Evolutionary conservation across 92 coral and sea anemone genomes (phyloP).

Genomic region (Porites evermanni): DNA sequence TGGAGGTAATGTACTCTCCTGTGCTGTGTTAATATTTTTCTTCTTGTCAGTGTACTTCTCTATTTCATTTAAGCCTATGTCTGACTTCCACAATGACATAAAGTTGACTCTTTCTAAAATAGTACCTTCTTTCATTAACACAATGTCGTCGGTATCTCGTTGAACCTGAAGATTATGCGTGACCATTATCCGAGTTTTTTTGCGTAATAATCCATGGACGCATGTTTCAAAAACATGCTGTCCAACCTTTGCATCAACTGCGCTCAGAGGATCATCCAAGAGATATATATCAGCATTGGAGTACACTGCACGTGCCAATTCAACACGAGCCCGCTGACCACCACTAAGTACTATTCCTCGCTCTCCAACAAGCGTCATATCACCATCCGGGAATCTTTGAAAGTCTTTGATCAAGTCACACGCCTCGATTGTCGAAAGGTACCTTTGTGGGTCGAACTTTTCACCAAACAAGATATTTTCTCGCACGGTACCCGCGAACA

Average conservation of each 20-base stretch:
- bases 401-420: conserved; percentile 22
- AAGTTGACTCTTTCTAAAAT: conserved; percentile 63
- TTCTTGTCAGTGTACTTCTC: conserved; percentile 34
- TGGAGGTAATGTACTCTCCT: neutral
- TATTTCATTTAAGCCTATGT: conserved; percentile 55
- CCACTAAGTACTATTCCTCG: conserved; percentile 12
- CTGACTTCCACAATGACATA: conserved; percentile 44
- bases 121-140: conserved; percentile 66
- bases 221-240: neutral
- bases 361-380: conserved; percentile 21
- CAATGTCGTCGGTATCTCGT: neutral
- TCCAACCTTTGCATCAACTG: conserved; percentile 9
- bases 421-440: neutral
- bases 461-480: conserved; percentile 22
- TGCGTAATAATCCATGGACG: neutral
- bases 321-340: neutral
- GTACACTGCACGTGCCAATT: neutral
- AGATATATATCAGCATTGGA: conserved; percentile 14
- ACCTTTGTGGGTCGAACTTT: neutral
- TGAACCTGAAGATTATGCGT: neutral
- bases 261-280: conserved; percentile 11
- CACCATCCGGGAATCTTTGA: conserved; percentile 1
- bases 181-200: conserved; percentile 14
- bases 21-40: neutral
- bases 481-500: conserved; percentile 20